These are phyloP conservation scores for Ibidorhyncha struthersii DNA, from an alignment of 2,113 vertebrate genomes.

Conservation along the genomic window DNA sequence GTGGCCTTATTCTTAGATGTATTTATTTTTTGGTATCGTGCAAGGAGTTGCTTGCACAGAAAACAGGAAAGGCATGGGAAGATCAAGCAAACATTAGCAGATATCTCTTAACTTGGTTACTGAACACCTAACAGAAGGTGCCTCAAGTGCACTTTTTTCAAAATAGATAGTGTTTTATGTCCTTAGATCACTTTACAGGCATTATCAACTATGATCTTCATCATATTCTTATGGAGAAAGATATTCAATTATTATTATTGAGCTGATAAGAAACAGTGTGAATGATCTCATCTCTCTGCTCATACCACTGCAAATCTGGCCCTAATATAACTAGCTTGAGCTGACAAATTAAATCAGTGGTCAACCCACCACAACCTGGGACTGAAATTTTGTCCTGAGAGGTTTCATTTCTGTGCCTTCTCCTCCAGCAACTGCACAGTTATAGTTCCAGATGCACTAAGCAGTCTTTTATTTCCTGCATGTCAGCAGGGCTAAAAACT, in stretches of 20 bases:
- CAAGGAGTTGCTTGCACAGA: neutral
- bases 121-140: neutral
- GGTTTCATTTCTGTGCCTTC: neutral
- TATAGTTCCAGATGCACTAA: neutral
- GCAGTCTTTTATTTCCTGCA: neutral
- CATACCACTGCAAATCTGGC: neutral
- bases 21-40: neutral
- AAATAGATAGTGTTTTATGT: neutral
- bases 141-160: neutral
- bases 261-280: neutral
- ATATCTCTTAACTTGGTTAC: neutral
- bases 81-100: neutral
- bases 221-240: neutral
- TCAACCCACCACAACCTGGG: neutral
- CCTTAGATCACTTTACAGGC: neutral
- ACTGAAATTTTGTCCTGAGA: neutral
- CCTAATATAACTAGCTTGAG: neutral
- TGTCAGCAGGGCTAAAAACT: neutral
- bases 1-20: neutral
- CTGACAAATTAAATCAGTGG: neutral
- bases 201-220: neutral
- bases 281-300: accelerated
- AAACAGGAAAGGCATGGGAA: neutral
- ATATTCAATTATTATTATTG: neutral
- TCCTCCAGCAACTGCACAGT: neutral